phyloP scores from a whole-genome alignment of 2,797 vertebrate genomes.

The Nannoperca obscura region DNA sequence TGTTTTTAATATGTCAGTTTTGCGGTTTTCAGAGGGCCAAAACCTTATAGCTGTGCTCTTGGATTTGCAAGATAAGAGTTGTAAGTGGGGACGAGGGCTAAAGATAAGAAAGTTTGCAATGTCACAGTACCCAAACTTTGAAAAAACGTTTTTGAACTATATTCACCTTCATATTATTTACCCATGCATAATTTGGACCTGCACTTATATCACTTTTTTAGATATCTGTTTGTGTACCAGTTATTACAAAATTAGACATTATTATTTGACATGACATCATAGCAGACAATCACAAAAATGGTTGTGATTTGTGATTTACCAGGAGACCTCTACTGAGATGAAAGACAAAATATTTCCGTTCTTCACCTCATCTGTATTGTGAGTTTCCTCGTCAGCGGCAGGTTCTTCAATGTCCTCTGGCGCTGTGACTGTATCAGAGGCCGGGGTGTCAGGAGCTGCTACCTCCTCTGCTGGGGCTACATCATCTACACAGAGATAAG shows the following conservation, averaged over 20 bases:
- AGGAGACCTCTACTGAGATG: background rate
- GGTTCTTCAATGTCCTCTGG: background rate
- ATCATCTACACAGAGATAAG: constrained; percentile 44
- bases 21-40: background rate
- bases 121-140: background rate
- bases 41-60: background rate
- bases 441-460: background rate
- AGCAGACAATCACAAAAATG: background rate
- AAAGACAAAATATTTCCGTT: background rate
- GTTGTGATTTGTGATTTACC: background rate
- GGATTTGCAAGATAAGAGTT: background rate
- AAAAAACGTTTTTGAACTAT: background rate
- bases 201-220: background rate
- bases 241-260: background rate
- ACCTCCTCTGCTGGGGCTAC: background rate
- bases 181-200: background rate
- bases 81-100: background rate
- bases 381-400: background rate
- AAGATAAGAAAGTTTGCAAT: background rate
- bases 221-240: background rate
- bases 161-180: background rate
- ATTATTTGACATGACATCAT: too few species aligned
- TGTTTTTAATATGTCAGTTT: background rate
- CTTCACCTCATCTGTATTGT: constrained; percentile 16
- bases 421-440: background rate